Conservation (phyloP, 1,140 invertebrate genomes). For the Neuroterus valhalla region DNA sequence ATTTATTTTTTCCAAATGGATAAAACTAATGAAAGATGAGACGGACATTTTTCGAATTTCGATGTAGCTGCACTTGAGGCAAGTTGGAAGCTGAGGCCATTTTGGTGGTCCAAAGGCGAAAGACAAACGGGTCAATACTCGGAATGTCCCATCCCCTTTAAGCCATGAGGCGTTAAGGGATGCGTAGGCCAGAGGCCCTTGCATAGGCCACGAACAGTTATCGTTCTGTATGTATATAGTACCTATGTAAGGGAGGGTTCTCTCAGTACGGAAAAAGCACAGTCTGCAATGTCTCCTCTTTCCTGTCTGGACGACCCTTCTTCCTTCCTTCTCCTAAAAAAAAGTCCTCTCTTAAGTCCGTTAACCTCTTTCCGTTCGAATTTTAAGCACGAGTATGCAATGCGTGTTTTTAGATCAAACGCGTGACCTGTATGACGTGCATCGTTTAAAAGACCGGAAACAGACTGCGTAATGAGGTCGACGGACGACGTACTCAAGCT, state of each 20-base stretch:
- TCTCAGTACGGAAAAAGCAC: constrained; percentile 48
- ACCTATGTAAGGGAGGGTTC: constrained; percentile 49
- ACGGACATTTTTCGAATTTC: background rate
- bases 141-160: constrained; percentile 67
- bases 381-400: background rate
- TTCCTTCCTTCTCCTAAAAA: background rate
- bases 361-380: constrained; percentile 8
- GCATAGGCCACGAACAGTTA: constrained; percentile 22
- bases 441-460: constrained; percentile 22
- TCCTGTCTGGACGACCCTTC: background rate
- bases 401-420: constrained; percentile 21
- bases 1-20: too few species aligned
- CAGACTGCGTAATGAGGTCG: constrained; percentile 6
- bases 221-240: background rate
- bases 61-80: constrained; percentile 28
- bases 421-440: constrained; percentile 18
- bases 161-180: constrained; percentile 51
- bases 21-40: background rate
- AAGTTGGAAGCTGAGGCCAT: constrained; percentile 39
- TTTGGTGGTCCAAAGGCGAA: constrained; percentile 49
- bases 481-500: constrained; percentile 3
- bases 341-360: constrained; percentile 2
- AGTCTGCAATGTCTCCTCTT: constrained; percentile 28
- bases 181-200: background rate
- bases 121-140: constrained; percentile 71